Percentiles rank a stretch among this genome's conserved stretches.
Conservation (phyloP, 2,888 invertebrate genomes). For the Flexamia atlantica region DNA sequence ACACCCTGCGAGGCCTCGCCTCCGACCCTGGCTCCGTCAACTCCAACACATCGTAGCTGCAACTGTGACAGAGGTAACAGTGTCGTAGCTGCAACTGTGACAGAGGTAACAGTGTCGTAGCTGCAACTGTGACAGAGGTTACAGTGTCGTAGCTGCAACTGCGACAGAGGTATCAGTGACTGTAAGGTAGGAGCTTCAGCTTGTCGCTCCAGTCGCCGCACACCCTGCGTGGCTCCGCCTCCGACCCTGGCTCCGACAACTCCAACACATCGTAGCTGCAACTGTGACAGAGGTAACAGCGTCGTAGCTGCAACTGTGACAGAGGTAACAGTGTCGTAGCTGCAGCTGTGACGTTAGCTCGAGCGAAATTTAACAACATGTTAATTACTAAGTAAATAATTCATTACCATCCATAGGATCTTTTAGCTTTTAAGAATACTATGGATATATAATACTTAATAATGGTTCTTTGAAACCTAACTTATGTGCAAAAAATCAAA, state of each 20-base stretch:
- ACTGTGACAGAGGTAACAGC: constrained; percentile 76
- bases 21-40: constrained; percentile 61
- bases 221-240: constrained; percentile 69
- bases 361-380: too few relatives aligned
- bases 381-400: too few relatives aligned
- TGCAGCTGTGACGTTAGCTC: background rate
- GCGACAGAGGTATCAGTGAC: constrained; percentile 74
- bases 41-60: constrained; percentile 83
- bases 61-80: constrained; percentile 79
- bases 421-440: too few relatives aligned
- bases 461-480: too few relatives aligned
- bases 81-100: constrained; percentile 76
- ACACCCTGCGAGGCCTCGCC: constrained; percentile 73
- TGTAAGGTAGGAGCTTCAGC: constrained; percentile 84
- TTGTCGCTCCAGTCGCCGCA: constrained; percentile 91
- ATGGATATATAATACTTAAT: too few relatives aligned
- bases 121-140: constrained; percentile 86
- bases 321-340: background rate
- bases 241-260: constrained; percentile 61
- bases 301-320: background rate
- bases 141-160: constrained; percentile 92
- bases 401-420: too few relatives aligned
- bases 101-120: background rate
- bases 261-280: constrained; percentile 84
- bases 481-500: too few relatives aligned